Evolutionary conservation across 2,113 vertebrate genomes (phyloP).

Genomic region (Plestiodon gilberti): DNA sequence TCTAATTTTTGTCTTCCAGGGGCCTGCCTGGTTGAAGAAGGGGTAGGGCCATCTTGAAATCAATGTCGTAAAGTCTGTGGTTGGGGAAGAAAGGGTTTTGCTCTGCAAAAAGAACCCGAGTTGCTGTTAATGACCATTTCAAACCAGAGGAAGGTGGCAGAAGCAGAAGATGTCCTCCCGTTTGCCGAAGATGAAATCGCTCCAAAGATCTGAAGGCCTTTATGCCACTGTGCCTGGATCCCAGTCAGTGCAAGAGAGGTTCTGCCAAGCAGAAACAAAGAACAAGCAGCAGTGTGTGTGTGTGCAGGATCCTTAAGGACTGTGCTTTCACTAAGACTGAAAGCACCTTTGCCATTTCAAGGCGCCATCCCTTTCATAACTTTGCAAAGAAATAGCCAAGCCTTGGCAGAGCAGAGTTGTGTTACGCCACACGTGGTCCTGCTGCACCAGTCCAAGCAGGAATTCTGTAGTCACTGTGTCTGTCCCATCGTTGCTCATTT

Average conservation of each 20-base stretch:
- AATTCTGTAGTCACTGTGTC: neutral
- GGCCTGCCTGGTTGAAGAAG: neutral
- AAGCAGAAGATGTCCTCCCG: neutral
- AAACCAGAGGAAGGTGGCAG: neutral
- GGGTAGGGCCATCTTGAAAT: neutral
- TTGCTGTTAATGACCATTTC: neutral
- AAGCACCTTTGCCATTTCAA: neutral
- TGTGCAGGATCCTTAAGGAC: neutral
- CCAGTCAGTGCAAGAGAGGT: neutral
- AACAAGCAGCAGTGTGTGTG: neutral
- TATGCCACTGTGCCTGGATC: neutral
- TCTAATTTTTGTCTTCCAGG: neutral
- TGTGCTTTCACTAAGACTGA: neutral
- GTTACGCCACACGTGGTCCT: neutral
- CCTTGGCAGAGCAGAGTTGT: neutral
- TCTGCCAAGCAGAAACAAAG: neutral
- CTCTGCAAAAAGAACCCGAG: neutral
- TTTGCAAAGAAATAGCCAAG: neutral
- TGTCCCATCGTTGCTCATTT: constrained; percentile 44
- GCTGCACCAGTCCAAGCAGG: neutral
- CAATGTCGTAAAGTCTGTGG: too few relatives aligned
- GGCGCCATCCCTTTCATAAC: neutral
- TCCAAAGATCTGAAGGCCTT: neutral
- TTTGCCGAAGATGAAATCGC: neutral
- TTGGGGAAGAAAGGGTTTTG: neutral